Base-by-base conservation (phyloP, 2,797 vertebrate genomes). In the Chloroceryle inda region DNA sequence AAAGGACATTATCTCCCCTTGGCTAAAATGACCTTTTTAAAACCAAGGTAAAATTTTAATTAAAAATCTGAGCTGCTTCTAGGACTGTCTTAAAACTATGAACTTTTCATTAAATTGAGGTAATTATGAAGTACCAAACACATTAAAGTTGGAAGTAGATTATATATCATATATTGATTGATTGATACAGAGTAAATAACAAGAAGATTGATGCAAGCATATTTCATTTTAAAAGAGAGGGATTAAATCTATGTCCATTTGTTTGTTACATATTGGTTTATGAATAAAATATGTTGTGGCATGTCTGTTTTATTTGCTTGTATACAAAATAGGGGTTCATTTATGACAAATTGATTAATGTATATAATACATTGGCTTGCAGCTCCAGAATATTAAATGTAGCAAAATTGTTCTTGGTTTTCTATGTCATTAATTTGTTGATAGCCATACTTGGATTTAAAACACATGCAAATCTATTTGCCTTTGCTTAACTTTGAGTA, bases 1-100 rank as follows among this genome's bases (percentile, higher is more conserved):
- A 84, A 96, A 88, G 87, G 96, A 98, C 92, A 92, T 92, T 91
- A 94, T 97, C 89, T 97, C 94, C 96, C 97, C 85, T 93, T 97
- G 94, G 96, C 94, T 97, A 97, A 96, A 96, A 87, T 97, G 95
- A 97, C 96, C 96, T 98, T 98, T 97, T 76, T 72, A 92, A 95
- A 97, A 95, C 72, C 76, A 92, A 96, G 89, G 89, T 96, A 96
- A 95, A 97, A 96, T 97, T 96, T 95, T 97, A 97, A 98, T 97
- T 98, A 97, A 98, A 98, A 97, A 96, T 95, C 66, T 53, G 37
- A 91, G 53, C 72, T 94, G 94, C 88, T 97, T 94, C 94, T 78
- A 93, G 16, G 21, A 94, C 88, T 95, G 49, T 55, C 68, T 92
- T 85, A 91, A 95, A 93, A 87, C 55, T 27, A 76, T 38, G 42